Conservation (phyloP, 2,797 vertebrate genomes). For the Hemibagrus guttatus region DNA sequence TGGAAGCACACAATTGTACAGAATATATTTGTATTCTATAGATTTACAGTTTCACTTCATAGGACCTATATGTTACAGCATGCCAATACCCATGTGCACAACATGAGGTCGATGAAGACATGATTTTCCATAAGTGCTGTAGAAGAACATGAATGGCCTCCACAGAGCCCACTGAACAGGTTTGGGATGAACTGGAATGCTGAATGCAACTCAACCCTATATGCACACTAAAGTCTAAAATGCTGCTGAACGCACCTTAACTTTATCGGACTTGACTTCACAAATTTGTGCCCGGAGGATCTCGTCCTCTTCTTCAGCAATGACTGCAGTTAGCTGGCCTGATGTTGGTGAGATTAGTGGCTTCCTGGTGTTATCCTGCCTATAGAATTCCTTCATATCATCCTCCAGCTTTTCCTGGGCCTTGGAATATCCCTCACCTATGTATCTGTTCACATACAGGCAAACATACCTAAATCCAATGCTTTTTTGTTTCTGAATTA, state of each 20-base stretch:
- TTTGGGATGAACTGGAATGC: not conserved
- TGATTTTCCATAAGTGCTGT: not conserved
- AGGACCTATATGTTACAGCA: not conserved
- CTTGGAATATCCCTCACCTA: constrained; percentile 89
- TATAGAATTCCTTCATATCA: constrained; percentile 90
- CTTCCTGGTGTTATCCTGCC: constrained; percentile 65
- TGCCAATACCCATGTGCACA: not conserved
- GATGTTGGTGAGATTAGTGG: constrained; percentile 67
- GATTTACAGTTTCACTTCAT: not conserved
- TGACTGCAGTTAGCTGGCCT: constrained; percentile 85
- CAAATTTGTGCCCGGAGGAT: constrained; percentile 86
- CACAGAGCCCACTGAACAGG: not conserved
- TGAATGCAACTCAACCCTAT: not conserved
- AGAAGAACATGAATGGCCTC: not conserved
- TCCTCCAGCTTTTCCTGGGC: constrained; percentile 96
- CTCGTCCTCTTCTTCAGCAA: constrained; percentile 88
- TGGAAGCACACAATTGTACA: not conserved
- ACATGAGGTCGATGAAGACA: not conserved
- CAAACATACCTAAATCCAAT: not conserved
- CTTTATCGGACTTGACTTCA: constrained; percentile 78
- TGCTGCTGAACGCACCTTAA: constrained; percentile 76
- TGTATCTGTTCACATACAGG: constrained; percentile 77
- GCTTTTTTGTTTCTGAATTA: not conserved
- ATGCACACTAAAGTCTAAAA: not conserved
- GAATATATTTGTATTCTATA: not conserved